phyloP scores from a whole-genome alignment of 2,113 vertebrate genomes.

The Hippocampus comes region DNA sequence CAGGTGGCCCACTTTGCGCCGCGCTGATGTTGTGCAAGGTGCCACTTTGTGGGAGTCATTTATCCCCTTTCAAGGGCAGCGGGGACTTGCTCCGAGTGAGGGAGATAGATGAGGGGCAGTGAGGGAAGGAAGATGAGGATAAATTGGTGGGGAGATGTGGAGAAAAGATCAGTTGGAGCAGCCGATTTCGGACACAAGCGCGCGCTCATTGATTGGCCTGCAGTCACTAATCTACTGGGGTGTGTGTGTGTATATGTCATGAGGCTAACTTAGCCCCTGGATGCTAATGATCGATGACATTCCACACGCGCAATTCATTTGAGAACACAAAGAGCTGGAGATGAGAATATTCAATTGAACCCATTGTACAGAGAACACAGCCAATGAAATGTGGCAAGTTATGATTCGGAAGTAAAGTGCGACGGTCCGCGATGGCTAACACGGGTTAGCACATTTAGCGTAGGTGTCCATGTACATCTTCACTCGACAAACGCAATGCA shows the following conservation, averaged over 20 bases:
- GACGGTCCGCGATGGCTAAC: no score
- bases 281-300: background rate
- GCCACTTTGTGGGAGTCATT: conserved; percentile 34
- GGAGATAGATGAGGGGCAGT: conserved; percentile 25
- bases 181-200: conserved; percentile 16
- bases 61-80: conserved; percentile 49
- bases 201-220: conserved; percentile 9
- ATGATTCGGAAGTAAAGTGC: background rate
- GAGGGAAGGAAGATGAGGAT: conserved; percentile 45
- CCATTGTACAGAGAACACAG: no score
- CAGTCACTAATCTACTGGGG: conserved; percentile 44
- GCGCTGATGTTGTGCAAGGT: conserved; percentile 29
- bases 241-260: conserved; percentile 11
- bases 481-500: no score
- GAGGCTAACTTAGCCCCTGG: background rate
- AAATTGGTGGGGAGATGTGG: conserved; percentile 41
- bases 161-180: conserved; percentile 27
- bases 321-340: no score
- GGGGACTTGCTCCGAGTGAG: conserved; percentile 12
- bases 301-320: background rate
- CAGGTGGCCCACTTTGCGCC: conserved; percentile 32
- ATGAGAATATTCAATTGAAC: no score
- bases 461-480: no score
- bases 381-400: background rate
- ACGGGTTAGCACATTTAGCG: no score